Percentiles rank a stretch among this genome's conserved stretches.
phyloP scores from a whole-genome alignment of 1,140 invertebrate species.

The Drosophila mojavensis region DNA sequence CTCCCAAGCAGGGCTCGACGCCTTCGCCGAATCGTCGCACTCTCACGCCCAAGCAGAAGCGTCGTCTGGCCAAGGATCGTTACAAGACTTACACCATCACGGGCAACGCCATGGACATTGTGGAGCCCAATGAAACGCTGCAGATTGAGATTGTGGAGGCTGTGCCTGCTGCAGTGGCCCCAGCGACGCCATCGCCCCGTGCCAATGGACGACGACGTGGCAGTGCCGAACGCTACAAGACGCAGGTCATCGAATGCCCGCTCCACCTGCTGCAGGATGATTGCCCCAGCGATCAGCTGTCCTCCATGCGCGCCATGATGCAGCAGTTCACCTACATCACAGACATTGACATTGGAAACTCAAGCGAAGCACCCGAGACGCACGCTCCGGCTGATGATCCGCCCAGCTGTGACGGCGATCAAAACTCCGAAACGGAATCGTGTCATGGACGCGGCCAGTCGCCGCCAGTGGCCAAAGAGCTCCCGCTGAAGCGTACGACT shows the following conservation, averaged over 20 bases:
- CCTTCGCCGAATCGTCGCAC: slow-evolving; percentile 82
- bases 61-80: slow-evolving; percentile 89
- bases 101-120: slow-evolving; percentile 50
- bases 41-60: slow-evolving; percentile 90
- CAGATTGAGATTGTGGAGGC: slow-evolving; percentile 73
- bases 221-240: slow-evolving; percentile 75
- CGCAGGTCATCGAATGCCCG: slow-evolving; percentile 73
- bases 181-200: slow-evolving; percentile 45
- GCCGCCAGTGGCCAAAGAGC: slow-evolving; percentile 3
- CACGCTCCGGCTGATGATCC: slow-evolving; percentile 78
- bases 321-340: slow-evolving; percentile 72
- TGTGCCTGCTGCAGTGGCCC: neutral
- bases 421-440: slow-evolving; percentile 85
- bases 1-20: slow-evolving; percentile 86
- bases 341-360: slow-evolving; percentile 55
- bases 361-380: slow-evolving; percentile 35
- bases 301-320: slow-evolving; percentile 77
- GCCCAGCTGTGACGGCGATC: slow-evolving; percentile 84
- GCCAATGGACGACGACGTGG: slow-evolving; percentile 55
- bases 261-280: slow-evolving; percentile 80
- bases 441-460: slow-evolving; percentile 59
- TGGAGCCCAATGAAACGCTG: slow-evolving; percentile 77
- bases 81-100: slow-evolving; percentile 92
- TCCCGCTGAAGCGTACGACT: neutral
- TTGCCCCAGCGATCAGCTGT: slow-evolving; percentile 85